phyloP scores from a whole-genome alignment of 2,888 invertebrate genomes.

The Drosophila putrida region DNA sequence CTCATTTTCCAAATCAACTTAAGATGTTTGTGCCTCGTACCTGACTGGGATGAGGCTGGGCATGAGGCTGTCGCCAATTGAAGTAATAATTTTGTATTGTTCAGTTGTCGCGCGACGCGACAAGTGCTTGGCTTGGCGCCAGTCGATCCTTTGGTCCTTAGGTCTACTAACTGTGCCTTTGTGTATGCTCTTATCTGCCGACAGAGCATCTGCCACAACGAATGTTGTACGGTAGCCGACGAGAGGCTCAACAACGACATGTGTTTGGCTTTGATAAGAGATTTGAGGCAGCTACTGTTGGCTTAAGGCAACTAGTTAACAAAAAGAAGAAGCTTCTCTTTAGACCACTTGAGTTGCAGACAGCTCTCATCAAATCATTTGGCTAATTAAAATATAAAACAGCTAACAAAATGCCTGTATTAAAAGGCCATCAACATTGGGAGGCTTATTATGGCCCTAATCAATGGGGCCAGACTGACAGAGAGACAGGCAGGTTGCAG shows the following conservation, averaged over 20 bases:
- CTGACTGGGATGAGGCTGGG: slow-evolving; percentile 20
- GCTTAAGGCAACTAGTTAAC: background rate
- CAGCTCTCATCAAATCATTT: slow-evolving; percentile 39
- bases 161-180: slow-evolving; percentile 41
- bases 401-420: slow-evolving; percentile 52
- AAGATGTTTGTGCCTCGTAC: slow-evolving; percentile 50
- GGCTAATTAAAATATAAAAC: slow-evolving; percentile 69
- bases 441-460: slow-evolving; percentile 60
- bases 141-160: slow-evolving; percentile 29
- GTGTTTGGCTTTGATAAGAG: slow-evolving; percentile 71
- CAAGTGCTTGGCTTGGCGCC: slow-evolving; percentile 72
- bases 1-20: slow-evolving; percentile 66
- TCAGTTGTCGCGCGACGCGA: slow-evolving; percentile 65
- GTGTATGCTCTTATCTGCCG: slow-evolving; percentile 57
- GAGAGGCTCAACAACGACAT: slow-evolving; percentile 52
- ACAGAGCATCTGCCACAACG: slow-evolving; percentile 60
- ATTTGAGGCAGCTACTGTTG: slow-evolving; percentile 46
- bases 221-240: slow-evolving; percentile 54
- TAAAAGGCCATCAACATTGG: slow-evolving; percentile 61
- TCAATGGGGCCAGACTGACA: slow-evolving; percentile 36
- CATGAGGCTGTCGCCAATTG: slow-evolving; percentile 73
- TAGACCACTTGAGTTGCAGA: slow-evolving; percentile 36
- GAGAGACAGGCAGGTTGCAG: slow-evolving; percentile 53
- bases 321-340: slow-evolving; percentile 2
- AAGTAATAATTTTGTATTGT: slow-evolving; percentile 77